Base-by-base conservation (phyloP, 2,888 invertebrate genomes). In the Drosophila rubida region DNA sequence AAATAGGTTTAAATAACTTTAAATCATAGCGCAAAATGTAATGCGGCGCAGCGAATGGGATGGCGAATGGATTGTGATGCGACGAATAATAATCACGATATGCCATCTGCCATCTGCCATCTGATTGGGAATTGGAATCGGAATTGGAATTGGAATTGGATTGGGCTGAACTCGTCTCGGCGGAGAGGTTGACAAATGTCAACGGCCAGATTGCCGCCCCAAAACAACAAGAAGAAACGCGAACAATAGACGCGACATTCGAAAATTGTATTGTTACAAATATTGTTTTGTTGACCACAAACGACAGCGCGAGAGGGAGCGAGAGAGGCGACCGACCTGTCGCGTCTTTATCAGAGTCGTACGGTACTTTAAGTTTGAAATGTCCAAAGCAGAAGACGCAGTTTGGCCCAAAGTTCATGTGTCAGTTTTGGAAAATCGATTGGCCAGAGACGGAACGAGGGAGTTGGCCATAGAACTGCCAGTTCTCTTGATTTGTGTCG, bases 191-290 rank as follows among this genome's bases (percentile, higher is more conserved):
- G 69, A 80, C 73, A 80, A 82, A 83, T 86, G 81, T 82, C 81
- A 82, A 86, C 81, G 81, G 86, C 86, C 81, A 81, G 81, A 79
- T 77, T 75, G 79, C 66, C 69, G 74, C 57, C 66, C 61, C 75
- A 71, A 65, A 60, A 66, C 58, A 70, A 64, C 45, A 55, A n/a
- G n/a, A 37, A 25, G 9, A 4, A 23, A 44, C 42, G 9, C 23
- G 45, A 58, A 86, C 86, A 86, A 81, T 78, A 72, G 83, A 66
- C 54, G 51, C 69, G 76, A 75, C 69, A 75, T 83, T 86, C 75
- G 72, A 85, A 85, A 71, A 69, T 67, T 76, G 69, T 85, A 80
- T 74, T 74, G 74, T 74, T 76, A 71, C 74, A 67, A 71, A 73
- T 80, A 71, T 53, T 35, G 11, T 64, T 61, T 51, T 55, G 59